A percentile compares a stretch with the other conserved stretches of the same genome.
These are phyloP conservation scores for Lobophora halterata DNA, from an alignment of 2,888 invertebrate species.

Conservation along the genomic window DNA sequence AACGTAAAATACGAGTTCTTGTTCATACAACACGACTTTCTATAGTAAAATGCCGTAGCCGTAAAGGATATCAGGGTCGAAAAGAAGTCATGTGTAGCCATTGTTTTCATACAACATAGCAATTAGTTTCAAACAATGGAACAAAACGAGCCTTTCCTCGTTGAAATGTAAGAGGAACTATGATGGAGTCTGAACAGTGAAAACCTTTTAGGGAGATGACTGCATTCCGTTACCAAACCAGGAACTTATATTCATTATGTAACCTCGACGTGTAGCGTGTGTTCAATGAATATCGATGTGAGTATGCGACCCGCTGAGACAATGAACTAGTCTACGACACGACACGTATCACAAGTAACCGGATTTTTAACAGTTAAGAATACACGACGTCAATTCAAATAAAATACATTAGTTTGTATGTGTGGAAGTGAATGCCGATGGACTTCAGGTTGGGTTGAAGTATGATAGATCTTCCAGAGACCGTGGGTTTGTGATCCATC, in stretches of 20 bases:
- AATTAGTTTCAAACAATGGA: no score
- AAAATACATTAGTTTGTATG: no score
- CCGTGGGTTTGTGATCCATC: neutral
- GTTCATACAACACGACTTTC: neutral
- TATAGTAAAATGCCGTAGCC: no score
- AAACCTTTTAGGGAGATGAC: no score
- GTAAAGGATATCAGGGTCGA: no score
- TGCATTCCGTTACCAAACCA: neutral
- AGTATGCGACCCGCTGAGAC: constrained; percentile 3
- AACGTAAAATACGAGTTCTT: constrained; percentile 6
- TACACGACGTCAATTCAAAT: neutral
- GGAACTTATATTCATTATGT: constrained; percentile 4
- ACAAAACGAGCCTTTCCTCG: no score
- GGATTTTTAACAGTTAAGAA: neutral
- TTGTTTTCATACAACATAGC: no score
- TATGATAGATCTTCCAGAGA: neutral
- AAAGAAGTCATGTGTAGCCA: no score
- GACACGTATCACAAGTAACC: neutral
- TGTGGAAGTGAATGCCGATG: no score
- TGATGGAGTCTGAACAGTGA: no score
- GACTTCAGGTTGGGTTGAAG: no score
- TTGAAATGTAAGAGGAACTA: no score
- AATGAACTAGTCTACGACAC: constrained; percentile 11
- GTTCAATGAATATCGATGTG: neutral
- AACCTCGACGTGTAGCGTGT: neutral